Evolutionary conservation across 2,888 invertebrate genomes (phyloP).

Genomic region (Petrophora chlorosata): DNA sequence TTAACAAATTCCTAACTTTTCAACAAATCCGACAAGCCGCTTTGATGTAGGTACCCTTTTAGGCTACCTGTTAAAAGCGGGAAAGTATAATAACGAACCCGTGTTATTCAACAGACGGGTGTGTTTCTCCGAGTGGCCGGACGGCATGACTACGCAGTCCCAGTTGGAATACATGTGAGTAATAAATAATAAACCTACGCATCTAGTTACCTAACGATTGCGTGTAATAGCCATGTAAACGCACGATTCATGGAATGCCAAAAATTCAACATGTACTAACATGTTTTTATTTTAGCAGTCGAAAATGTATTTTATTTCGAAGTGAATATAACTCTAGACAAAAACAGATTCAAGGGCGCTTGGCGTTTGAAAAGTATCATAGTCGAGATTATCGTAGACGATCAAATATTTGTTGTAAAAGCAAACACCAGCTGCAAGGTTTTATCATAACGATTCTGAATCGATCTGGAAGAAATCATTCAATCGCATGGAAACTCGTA

Average conservation of each 20-base stretch:
- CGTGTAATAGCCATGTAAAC: slow-evolving; percentile 5
- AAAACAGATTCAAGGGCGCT: slow-evolving; percentile 10
- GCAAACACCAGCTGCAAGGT: slow-evolving; percentile 12
- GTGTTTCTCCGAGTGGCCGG: slow-evolving; percentile 95
- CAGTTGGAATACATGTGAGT: slow-evolving; percentile 91
- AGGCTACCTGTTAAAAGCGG: too few species aligned
- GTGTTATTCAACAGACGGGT: slow-evolving; percentile 81
- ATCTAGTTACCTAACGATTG: slow-evolving; percentile 1
- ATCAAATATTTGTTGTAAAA: slow-evolving; percentile 17
- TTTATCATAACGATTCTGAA: slow-evolving; percentile 1
- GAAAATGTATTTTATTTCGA: slow-evolving; percentile 4
- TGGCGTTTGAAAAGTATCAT: slow-evolving; percentile 6
- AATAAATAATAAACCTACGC: slow-evolving; percentile 19
- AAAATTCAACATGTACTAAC: slow-evolving; percentile 9
- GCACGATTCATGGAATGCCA: slow-evolving; percentile 6
- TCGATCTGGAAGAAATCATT: slow-evolving; percentile 11
- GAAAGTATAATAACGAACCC: neutral
- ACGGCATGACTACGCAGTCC: slow-evolving; percentile 88
- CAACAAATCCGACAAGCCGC: too few species aligned
- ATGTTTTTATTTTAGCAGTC: slow-evolving; percentile 3
- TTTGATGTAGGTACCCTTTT: too few species aligned
- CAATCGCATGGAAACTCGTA: slow-evolving; percentile 4
- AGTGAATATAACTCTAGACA: slow-evolving; percentile 5
- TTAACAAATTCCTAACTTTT: too few species aligned
- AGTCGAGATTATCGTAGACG: neutral